Evolutionary conservation across 2,113 vertebrate genomes (phyloP), one percentile per base, ranked within the genome.

Genomic region (Albula goreensis): DNA sequence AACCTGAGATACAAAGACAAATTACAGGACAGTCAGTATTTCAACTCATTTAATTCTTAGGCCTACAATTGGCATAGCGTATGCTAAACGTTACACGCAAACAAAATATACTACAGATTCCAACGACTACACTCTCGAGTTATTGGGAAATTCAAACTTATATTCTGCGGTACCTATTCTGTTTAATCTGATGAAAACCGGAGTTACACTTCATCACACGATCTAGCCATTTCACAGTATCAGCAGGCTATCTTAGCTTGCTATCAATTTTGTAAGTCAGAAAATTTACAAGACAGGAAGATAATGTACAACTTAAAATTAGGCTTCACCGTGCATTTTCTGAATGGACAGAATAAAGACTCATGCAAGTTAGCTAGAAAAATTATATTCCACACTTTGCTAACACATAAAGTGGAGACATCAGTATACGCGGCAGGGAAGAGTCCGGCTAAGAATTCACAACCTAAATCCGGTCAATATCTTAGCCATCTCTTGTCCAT

Each of bases 1-100:
- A 93, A 94, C 96, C 97, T 97, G 89, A 5, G 93, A 89, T 0
- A 81, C 86, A 77, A 60, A 90, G 63, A 4, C 25, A 80, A 7
- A 3, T 41, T 12, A 86, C 22, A 0, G 2, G 13, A 25, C 0
- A 17, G 0, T 49, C 53, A 87, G 77, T 52, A 25, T 51, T 84
- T 2, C 60, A 66, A 56, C 19, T 19, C 19, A 66, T 66, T 41
- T 41, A 1, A 41, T 41, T 19, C 17, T 22, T 5, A 19, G 60
- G 60, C 15, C 60, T 66, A 22, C 15, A 66, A 66, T 19, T 19
- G 3, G 60, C 0, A 63, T 63, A 13, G 17, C 60, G 17, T 19
- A 13, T 19, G 15, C 8, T 22, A 10, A 10, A 15, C 56, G 17
- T 15, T 12, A 60, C 11, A 19, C 3, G 0, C 60, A 66, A 22